Evolutionary conservation across 2,113 vertebrate species (phyloP).

Genomic region (Sylvietta virens): DNA sequence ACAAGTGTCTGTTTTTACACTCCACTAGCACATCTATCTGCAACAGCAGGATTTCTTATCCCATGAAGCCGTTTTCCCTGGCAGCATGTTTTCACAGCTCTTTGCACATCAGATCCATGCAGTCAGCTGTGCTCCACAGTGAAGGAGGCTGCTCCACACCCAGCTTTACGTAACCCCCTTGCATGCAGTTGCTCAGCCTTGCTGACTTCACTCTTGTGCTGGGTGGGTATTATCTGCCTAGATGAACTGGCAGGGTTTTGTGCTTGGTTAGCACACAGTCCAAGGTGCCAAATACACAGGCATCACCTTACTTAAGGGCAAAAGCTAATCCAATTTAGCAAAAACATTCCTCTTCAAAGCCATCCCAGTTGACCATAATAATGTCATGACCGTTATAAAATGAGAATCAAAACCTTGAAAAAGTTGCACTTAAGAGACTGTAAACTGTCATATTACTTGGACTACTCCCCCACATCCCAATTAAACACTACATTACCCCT

Average conservation of each 20-base stretch:
- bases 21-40: neutral
- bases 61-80: neutral
- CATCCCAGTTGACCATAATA: neutral
- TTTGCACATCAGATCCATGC: neutral
- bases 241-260: neutral
- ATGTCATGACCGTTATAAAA: neutral
- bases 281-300: neutral
- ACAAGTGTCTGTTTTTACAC: neutral
- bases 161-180: neutral
- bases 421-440: neutral
- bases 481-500: neutral
- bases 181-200: neutral
- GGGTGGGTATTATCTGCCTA: neutral
- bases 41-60: neutral
- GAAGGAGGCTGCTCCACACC: neutral
- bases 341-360: neutral
- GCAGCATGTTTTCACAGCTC: neutral
- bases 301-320: neutral
- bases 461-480: neutral
- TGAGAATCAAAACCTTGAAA: neutral
- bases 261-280: neutral
- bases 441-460: neutral
- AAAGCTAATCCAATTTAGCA: neutral
- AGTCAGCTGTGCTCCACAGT: neutral
- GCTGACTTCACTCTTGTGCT: neutral